Evolutionary conservation across 2,113 vertebrate species (phyloP).

Genomic region (Colaptes auratus): DNA sequence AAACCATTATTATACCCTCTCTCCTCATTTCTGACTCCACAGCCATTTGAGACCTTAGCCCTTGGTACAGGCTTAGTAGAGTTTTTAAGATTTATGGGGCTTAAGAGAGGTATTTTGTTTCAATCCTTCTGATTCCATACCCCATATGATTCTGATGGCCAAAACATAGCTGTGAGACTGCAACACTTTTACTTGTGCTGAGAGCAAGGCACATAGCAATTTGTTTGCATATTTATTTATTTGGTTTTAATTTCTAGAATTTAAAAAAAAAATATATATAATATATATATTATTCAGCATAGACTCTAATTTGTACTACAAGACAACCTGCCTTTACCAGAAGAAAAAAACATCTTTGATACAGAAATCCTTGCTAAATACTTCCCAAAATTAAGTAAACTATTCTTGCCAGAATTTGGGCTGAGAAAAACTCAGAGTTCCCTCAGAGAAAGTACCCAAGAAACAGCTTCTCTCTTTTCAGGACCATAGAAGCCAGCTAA

Average conservation of each 20-base stretch:
- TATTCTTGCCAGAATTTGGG: background rate
- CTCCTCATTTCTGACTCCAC: background rate
- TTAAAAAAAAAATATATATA: background rate
- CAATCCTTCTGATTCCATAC: background rate
- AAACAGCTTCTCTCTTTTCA: background rate
- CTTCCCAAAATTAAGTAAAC: conserved; percentile 2
- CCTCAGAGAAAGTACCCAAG: background rate
- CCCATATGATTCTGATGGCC: background rate
- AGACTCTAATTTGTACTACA: background rate
- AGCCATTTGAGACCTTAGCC: background rate
- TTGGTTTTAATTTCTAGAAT: background rate
- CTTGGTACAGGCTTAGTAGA: background rate
- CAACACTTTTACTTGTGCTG: background rate
- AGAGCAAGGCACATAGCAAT: fast-evolving
- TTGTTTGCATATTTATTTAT: background rate
- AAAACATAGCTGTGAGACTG: background rate
- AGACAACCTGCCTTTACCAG: background rate
- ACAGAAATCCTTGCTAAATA: background rate
- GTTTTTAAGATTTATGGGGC: background rate
- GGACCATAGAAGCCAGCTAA: background rate
- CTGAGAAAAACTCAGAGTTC: background rate
- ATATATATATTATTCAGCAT: background rate
- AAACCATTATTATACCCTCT: background rate
- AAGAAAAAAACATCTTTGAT: background rate
- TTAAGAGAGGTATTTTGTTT: background rate